These are phyloP conservation scores for Carlito syrichta DNA, from an alignment of 2,113 vertebrate species.

Conservation along the genomic window DNA sequence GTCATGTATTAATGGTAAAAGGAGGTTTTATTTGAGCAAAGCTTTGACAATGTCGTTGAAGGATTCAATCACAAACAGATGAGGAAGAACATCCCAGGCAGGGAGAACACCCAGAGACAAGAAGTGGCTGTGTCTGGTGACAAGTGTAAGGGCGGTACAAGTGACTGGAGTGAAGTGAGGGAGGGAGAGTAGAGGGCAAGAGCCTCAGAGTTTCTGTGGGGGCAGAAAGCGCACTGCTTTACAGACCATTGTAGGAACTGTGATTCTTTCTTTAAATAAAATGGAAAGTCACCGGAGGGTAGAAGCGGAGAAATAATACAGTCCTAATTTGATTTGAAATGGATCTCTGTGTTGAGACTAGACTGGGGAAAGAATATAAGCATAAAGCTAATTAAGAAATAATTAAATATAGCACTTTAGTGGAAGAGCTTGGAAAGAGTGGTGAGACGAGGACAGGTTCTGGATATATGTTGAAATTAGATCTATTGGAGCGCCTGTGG, in stretches of 20 bases:
- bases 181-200: not conserved
- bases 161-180: not conserved
- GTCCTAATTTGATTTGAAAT: not conserved
- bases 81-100: not conserved
- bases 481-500: not conserved
- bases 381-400: not conserved
- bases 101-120: not conserved
- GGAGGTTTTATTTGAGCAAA: not conserved
- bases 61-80: not conserved
- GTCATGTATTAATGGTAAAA: not conserved
- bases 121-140: not conserved
- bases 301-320: not conserved
- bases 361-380: not conserved
- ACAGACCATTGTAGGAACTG: not conserved
- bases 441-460: not conserved
- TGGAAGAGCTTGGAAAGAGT: not conserved
- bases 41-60: not conserved
- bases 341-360: not conserved
- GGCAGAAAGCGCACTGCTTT: fast-evolving
- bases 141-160: not conserved
- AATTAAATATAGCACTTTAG: not conserved
- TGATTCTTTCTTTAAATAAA: not conserved
- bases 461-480: not conserved
- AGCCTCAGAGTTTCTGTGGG: not conserved
- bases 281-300: not conserved